Percentiles rank a stretch among this genome's conserved stretches.
These are phyloP conservation scores for Limenitis camilla DNA, from an alignment of 2,888 invertebrate species.

Conservation along the genomic window DNA sequence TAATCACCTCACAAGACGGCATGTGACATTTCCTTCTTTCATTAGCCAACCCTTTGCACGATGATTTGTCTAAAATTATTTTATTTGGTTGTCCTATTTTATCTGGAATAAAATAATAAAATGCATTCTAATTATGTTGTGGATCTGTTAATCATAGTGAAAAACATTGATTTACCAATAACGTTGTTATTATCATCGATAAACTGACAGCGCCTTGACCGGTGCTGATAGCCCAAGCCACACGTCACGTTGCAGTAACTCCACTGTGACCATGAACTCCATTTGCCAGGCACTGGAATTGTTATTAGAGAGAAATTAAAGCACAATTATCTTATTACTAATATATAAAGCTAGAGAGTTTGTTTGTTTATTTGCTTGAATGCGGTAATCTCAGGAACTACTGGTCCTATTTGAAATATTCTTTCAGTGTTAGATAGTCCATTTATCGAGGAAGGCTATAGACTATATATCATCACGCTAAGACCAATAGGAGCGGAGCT, in stretches of 20 bases:
- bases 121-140: not conserved
- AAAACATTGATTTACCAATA: constrained; percentile 35
- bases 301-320: too few species aligned
- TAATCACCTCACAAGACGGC: constrained; percentile 61
- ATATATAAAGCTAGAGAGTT: too few species aligned
- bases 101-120: constrained; percentile 33
- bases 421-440: too few species aligned
- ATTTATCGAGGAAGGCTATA: too few species aligned
- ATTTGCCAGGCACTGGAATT: constrained; percentile 66
- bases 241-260: constrained; percentile 64
- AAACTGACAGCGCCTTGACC: constrained; percentile 52
- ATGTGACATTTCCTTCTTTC: constrained; percentile 60
- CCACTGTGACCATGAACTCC: constrained; percentile 65
- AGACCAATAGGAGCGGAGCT: too few species aligned
- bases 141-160: not conserved
- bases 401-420: too few species aligned
- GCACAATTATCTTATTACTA: too few species aligned
- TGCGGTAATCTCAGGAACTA: too few species aligned
- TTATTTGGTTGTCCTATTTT: constrained; percentile 44
- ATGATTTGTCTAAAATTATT: constrained; percentile 50
- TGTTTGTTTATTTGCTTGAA: too few species aligned
- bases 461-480: too few species aligned
- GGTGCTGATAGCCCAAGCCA: constrained; percentile 54
- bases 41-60: constrained; percentile 46
- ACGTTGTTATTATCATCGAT: constrained; percentile 44